A percentile compares a stretch with the other conserved stretches of the same genome.
These are phyloP conservation scores for Gallirallus australis DNA, from an alignment of 2,797 vertebrate genomes.

Conservation along the genomic window DNA sequence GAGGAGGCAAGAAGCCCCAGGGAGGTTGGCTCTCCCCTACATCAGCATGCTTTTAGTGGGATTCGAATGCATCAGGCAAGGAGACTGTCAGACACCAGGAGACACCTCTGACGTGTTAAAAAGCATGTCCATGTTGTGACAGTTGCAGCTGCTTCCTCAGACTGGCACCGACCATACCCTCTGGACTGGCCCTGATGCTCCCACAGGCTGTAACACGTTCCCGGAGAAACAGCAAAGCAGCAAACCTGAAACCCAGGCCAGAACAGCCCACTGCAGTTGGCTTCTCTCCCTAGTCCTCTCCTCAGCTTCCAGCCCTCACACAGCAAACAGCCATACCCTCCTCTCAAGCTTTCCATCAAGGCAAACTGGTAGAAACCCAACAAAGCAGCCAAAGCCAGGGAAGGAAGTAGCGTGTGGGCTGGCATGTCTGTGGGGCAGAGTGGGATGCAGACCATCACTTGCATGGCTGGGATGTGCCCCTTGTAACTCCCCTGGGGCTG, in stretches of 20 bases:
- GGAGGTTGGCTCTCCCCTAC: background rate
- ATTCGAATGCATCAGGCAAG: background rate
- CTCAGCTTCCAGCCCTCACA: background rate
- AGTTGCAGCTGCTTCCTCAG: background rate
- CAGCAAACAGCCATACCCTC: background rate
- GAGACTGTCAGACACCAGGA: background rate
- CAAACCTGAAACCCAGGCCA: background rate
- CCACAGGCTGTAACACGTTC: background rate
- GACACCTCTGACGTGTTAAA: background rate
- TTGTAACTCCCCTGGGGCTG: background rate
- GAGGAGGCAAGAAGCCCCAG: background rate
- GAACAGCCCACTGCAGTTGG: accelerated
- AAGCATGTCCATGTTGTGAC: background rate
- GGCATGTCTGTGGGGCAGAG: background rate
- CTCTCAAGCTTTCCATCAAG: background rate
- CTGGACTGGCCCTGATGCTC: background rate
- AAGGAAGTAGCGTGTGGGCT: background rate
- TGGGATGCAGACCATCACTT: background rate
- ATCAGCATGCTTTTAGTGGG: background rate
- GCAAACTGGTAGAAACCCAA: background rate
- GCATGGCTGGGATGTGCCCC: accelerated
- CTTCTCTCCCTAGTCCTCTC: background rate
- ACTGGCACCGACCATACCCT: background rate
- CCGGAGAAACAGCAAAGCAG: background rate
- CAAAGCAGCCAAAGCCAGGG: background rate